phyloP scores from a whole-genome alignment of 1,140 invertebrate genomes.

The Asobara japonica region DNA sequence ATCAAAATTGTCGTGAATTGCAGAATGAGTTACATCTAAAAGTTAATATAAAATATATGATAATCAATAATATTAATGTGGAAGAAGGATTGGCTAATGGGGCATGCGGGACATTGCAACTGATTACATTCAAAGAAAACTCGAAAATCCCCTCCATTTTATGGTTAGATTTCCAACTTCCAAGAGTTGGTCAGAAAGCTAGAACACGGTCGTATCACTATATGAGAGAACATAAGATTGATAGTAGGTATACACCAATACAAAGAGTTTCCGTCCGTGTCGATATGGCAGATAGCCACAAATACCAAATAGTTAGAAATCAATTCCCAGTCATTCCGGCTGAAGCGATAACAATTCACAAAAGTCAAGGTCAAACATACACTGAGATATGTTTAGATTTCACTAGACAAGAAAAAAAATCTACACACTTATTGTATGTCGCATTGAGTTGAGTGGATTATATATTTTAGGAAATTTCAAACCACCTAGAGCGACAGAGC shows the following conservation, averaged over 20 bases:
- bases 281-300: neutral
- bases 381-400: neutral
- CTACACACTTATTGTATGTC: neutral
- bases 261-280: neutral
- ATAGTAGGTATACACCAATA: too few relatives aligned
- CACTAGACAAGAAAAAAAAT: neutral
- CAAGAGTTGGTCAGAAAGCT: too few relatives aligned
- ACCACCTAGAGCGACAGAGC: too few relatives aligned
- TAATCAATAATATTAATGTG: neutral
- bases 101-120: neutral
- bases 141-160: too few relatives aligned
- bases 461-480: neutral
- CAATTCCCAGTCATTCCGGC: neutral
- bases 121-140: neutral
- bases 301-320: neutral
- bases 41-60: neutral
- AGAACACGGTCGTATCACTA: too few relatives aligned
- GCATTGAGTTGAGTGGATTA: neutral
- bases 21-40: neutral
- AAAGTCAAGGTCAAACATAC: neutral
- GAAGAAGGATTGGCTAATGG: neutral
- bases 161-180: too few relatives aligned
- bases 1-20: neutral
- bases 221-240: too few relatives aligned
- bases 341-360: neutral